phyloP scores from a whole-genome alignment of 2,797 vertebrate genomes.

The Podarcis siculus region DNA sequence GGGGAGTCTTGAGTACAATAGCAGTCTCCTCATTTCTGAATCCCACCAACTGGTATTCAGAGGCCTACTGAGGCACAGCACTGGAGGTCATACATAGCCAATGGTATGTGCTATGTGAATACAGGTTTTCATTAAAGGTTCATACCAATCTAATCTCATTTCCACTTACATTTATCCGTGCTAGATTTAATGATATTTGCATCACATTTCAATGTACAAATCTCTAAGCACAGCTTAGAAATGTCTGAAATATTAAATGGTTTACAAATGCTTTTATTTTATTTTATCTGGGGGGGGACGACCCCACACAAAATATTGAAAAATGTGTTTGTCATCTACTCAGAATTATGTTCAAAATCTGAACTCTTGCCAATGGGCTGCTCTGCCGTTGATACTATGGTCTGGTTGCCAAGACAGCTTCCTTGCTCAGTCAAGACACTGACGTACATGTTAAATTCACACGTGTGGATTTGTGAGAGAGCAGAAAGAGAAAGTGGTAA shows the following conservation, averaged over 20 bases:
- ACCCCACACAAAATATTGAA: neutral
- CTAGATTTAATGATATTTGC: neutral
- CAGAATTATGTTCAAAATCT: neutral
- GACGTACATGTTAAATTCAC: neutral
- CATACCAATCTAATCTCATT: neutral
- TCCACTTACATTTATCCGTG: neutral
- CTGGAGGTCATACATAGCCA: too few relatives aligned
- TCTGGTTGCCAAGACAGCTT: neutral
- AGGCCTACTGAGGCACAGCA: too few relatives aligned
- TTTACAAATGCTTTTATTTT: too few relatives aligned
- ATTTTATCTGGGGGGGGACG: too few relatives aligned
- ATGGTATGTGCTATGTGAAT: neutral
- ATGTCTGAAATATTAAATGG: too few relatives aligned
- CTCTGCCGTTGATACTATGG: neutral
- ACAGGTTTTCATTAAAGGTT: constrained; percentile 7
- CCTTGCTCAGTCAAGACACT: neutral
- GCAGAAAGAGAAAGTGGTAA: too few relatives aligned
- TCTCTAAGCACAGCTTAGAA: neutral
- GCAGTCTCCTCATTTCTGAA: too few relatives aligned
- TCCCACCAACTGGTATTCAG: too few relatives aligned
- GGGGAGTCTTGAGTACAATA: too few relatives aligned
- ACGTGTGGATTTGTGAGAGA: too few relatives aligned
- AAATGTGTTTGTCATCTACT: neutral
- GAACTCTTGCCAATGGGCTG: neutral
- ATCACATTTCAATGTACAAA: neutral